Conservation (phyloP, 1,140 invertebrate genomes). For the Drosophila punjabiensis region DNA sequence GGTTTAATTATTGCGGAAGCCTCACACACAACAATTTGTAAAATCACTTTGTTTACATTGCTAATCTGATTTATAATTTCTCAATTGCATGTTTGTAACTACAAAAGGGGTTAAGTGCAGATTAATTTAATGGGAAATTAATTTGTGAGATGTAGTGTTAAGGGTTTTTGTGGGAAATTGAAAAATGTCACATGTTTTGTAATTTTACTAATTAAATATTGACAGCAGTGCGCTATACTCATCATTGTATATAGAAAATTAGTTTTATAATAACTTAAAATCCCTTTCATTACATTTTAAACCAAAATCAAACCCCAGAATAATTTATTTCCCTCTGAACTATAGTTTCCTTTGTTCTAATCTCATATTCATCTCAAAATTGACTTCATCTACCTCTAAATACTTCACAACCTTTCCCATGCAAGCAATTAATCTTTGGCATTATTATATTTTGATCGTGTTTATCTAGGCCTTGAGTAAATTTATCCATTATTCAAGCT, state of each 20-base stretch:
- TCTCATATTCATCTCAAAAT: background rate
- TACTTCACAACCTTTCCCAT: background rate
- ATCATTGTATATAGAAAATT: background rate
- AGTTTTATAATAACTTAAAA: background rate
- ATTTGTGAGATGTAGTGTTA: background rate
- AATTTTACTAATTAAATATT: background rate
- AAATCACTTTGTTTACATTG: slow-evolving; percentile 26
- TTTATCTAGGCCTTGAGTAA: slow-evolving; percentile 27
- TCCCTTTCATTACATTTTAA: background rate
- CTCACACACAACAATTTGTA: slow-evolving; percentile 16
- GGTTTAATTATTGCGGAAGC: background rate
- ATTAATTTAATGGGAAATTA: slow-evolving; percentile 12
- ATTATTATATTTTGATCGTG: slow-evolving; percentile 33
- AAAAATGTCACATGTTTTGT: background rate
- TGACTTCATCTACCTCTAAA: background rate
- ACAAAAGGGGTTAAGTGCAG: background rate
- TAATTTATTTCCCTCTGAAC: background rate
- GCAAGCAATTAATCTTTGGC: slow-evolving; percentile 19
- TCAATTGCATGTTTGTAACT: slow-evolving; percentile 19
- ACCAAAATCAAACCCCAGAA: accelerated
- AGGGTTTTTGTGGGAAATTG: background rate
- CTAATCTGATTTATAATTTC: slow-evolving; percentile 29
- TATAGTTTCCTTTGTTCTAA: background rate
- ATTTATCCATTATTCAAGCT: slow-evolving; percentile 39
- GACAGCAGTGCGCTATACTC: background rate